phyloP scores from a whole-genome alignment of 2,888 invertebrate genomes.

The Drosophila limbata region DNA sequence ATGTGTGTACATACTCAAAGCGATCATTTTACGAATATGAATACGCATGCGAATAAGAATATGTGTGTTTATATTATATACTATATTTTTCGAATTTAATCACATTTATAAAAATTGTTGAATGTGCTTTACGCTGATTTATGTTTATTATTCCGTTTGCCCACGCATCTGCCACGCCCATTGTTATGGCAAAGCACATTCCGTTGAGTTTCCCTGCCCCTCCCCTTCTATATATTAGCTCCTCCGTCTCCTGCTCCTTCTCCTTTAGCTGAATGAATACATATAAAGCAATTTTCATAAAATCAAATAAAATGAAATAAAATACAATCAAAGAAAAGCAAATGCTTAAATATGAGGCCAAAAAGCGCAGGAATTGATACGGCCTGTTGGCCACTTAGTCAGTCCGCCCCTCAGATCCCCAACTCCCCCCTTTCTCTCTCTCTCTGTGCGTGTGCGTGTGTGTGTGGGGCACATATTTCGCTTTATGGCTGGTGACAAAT shows the following conservation, averaged over 20 bases:
- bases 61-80: constrained; percentile 10
- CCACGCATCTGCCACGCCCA: constrained; percentile 48
- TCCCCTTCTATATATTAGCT: neutral
- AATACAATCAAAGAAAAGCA: constrained; percentile 55
- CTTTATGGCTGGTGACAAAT: constrained; percentile 80
- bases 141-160: constrained; percentile 64
- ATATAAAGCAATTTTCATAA: constrained; percentile 50
- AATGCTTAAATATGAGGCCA: constrained; percentile 65
- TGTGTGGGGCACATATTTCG: constrained; percentile 55
- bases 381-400: constrained; percentile 71
- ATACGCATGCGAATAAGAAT: constrained; percentile 10
- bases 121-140: constrained; percentile 72
- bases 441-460: constrained; percentile 29
- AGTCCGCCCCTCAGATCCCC: too few species aligned
- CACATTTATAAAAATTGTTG: constrained; percentile 70
- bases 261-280: constrained; percentile 43
- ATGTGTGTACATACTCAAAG: neutral
- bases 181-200: constrained; percentile 44
- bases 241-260: neutral
- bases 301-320: constrained; percentile 73
- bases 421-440: neutral
- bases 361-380: constrained; percentile 74
- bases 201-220: neutral
- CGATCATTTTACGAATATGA: constrained; percentile 11
- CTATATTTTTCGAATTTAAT: constrained; percentile 40